Base-by-base conservation (phyloP, 2,888 invertebrate species). In the Yponomeuta cagnagella region DNA sequence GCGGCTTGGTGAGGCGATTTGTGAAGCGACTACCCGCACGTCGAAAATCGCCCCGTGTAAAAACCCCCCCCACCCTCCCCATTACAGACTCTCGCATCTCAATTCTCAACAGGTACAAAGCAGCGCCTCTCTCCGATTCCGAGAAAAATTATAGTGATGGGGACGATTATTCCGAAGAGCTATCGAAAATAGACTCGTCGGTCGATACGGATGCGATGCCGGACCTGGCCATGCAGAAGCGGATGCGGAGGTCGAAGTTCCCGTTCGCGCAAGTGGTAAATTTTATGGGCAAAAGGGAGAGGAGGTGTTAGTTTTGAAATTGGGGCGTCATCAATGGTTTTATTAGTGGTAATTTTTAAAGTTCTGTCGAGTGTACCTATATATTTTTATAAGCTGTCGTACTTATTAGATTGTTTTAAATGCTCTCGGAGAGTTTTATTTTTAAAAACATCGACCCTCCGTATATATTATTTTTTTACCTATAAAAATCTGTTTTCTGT, bases 191-290 rank as follows among this genome's bases (percentile, higher is more conserved):
- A 5, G 30, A 30, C 31, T 31, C 65, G 31, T 31, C 30, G 8
- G 65, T 31, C 10, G 31, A 65, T 12, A 33, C 65, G 10, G 65
- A 65, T 2, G 30, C 31, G 6, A 4, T 31, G 5, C 33, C 12
- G 31, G 12, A 10, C 12, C 65, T 73, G 85, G 33, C 30, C 4
- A 23, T 73, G 85, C 87, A 0, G 72, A 76, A 0, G 81, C 86
- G 0, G 89, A 87, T 4, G 81, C 84, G 2, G 30, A 48, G 48
- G 12, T 9, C 37, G n/a, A 48, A 43, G 10, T 23, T 52, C 52
- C 88, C 88, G 0, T 85, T 90, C 33, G 82, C 87, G 2, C 89
- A 90, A 73, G 89, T 90, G 2, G 89, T 89, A 71, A 89, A 87
- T 78, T 90, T 90, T 77, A 90, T 90, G 89, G 89, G 89, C 10